Percentiles rank a stretch among this genome's conserved stretches.
Evolutionary conservation across 2,113 vertebrate genomes (phyloP).

Genomic region (Anthoscopus minutus): DNA sequence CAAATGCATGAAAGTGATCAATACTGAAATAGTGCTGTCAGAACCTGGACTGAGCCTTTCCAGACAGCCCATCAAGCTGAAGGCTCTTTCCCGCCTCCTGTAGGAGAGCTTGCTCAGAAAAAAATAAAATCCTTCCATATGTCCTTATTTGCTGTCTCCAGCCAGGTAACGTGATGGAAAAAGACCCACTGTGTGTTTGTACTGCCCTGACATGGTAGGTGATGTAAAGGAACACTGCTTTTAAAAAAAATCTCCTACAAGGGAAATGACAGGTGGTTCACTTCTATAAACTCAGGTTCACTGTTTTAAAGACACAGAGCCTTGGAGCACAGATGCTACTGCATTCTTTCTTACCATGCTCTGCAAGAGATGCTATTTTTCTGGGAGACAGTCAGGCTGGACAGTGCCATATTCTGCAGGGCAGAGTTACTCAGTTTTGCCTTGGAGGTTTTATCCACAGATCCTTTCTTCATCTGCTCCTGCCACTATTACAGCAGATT

Average conservation of each 20-base stretch:
- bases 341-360: conserved; percentile 4
- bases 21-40: not conserved
- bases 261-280: conserved; percentile 29
- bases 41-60: not conserved
- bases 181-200: not conserved
- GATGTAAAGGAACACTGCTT: conserved; percentile 58
- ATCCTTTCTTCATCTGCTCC: not conserved
- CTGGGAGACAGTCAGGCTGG: conserved; percentile 33
- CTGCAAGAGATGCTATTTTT: not conserved
- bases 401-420: not conserved
- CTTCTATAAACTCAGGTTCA: conserved; percentile 27
- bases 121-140: not conserved
- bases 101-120: not conserved
- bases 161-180: not conserved
- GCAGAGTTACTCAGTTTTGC: not conserved
- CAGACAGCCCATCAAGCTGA: not conserved
- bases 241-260: conserved; percentile 39
- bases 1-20: not conserved
- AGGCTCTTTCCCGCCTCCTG: not conserved
- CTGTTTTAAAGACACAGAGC: conserved; percentile 34
- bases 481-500: not conserved
- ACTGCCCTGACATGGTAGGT: not conserved
- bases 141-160: conserved; percentile 47
- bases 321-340: not conserved
- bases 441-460: not conserved